Evolutionary conservation across 2,113 vertebrate genomes (phyloP).

Genomic region (Nibea coibor): DNA sequence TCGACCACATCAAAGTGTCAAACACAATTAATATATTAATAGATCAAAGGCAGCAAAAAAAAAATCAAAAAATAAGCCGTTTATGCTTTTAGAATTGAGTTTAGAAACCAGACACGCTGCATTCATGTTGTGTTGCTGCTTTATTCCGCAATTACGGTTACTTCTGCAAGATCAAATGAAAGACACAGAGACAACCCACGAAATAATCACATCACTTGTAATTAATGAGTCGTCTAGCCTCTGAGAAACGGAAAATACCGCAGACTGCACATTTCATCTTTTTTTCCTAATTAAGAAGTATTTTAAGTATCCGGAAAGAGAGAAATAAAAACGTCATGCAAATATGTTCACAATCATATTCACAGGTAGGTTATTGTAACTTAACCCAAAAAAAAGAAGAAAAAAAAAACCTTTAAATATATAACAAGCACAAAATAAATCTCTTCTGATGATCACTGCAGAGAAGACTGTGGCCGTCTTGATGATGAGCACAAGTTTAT

Average conservation of each 20-base stretch:
- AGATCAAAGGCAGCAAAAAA: constrained; percentile 3
- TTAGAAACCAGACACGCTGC: constrained; percentile 39
- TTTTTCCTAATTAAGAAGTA: constrained; percentile 43
- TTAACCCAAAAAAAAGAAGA: not conserved
- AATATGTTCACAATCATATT: constrained; percentile 72
- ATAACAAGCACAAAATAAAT: constrained; percentile 51
- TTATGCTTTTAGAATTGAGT: constrained; percentile 11
- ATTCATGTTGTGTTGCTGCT: constrained; percentile 61
- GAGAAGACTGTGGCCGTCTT: constrained; percentile 37
- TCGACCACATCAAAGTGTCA: constrained; percentile 44
- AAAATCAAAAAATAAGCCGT: not conserved
- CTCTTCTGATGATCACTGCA: constrained; percentile 27
- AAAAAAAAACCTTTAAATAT: constrained; percentile 28
- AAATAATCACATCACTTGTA: constrained; percentile 74
- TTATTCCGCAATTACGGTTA: constrained; percentile 75
- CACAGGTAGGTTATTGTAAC: constrained; percentile 63
- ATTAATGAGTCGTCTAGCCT: constrained; percentile 50
- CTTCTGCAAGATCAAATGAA: constrained; percentile 67
- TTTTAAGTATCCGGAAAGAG: constrained; percentile 45
- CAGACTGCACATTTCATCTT: constrained; percentile 51
- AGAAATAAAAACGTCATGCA: constrained; percentile 68
- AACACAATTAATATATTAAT: not conserved
- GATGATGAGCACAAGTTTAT: constrained; percentile 56
- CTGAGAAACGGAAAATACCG: constrained; percentile 53
- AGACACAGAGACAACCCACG: constrained; percentile 68